Conservation (phyloP, 2,888 invertebrate species). For the Fissipunctia ypsillon region DNA sequence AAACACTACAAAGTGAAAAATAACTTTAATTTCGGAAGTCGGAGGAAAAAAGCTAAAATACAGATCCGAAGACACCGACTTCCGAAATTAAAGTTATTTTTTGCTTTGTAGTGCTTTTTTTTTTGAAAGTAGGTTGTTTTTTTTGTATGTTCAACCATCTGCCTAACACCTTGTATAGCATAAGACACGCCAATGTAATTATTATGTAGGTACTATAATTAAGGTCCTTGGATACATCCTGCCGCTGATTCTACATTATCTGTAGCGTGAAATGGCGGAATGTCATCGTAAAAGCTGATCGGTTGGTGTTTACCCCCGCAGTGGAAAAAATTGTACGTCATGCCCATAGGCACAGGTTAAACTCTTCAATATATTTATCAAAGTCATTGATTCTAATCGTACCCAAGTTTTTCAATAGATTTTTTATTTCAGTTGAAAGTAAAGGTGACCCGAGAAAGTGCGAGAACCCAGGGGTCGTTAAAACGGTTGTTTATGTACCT, state of each 20-base stretch:
- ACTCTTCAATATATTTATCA: conserved; percentile 30
- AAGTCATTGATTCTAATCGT: conserved; percentile 47
- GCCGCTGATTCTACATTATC: background rate
- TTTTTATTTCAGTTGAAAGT: conserved; percentile 40
- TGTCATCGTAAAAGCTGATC: background rate
- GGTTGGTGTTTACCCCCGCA: background rate
- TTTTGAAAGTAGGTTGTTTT: no score
- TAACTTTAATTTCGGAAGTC: no score
- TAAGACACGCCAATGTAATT: background rate
- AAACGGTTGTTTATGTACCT: conserved; percentile 20
- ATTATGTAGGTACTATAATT: no score
- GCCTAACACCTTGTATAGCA: no score
- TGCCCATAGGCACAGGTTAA: background rate
- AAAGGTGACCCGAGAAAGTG: conserved; percentile 58
- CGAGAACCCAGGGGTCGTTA: conserved; percentile 44
- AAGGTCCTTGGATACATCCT: no score
- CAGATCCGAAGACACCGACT: no score
- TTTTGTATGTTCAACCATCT: no score
- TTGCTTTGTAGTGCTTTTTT: no score
- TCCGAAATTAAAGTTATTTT: no score
- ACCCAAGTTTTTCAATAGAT: conserved; percentile 49
- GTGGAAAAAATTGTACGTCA: background rate
- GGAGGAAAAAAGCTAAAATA: no score
- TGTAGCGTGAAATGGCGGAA: background rate
- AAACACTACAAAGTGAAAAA: no score